Conservation (phyloP, 2,797 vertebrate genomes). For the Coregonus sp. region DNA sequence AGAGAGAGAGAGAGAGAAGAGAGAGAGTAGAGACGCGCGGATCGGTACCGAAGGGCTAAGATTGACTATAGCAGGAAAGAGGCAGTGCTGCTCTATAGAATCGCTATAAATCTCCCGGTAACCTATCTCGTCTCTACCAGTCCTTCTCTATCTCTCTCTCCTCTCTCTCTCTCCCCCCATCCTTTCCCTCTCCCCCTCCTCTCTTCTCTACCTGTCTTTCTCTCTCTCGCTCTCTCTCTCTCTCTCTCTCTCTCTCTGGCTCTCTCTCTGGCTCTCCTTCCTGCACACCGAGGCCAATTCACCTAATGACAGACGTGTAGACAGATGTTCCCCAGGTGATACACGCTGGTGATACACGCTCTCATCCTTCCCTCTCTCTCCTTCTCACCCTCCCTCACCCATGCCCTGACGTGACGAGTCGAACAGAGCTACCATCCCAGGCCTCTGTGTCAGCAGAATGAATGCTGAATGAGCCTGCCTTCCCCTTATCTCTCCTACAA, state of each 20-base stretch:
- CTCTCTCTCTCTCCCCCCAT: neutral
- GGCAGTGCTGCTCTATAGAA: no score
- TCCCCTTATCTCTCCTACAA: constrained; percentile 2
- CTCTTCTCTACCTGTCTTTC: neutral
- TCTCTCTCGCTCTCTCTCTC: constrained; percentile 1
- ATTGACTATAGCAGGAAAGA: no score
- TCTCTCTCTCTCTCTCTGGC: neutral
- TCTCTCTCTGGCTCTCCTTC: constrained; percentile 10
- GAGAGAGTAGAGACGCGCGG: no score
- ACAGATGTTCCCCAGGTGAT: constrained; percentile 50
- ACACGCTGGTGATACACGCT: constrained; percentile 26
- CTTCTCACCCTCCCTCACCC: neutral
- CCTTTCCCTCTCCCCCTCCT: neutral
- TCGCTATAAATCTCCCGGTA: no score
- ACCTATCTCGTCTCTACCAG: no score
- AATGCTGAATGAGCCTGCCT: neutral
- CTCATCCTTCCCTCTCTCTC: no score
- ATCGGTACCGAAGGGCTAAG: no score
- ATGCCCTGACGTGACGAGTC: constrained; percentile 2
- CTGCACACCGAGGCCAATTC: constrained; percentile 37
- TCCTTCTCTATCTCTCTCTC: neutral
- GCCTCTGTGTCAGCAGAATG: constrained; percentile 33
- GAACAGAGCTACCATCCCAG: constrained; percentile 22
- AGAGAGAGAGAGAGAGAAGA: no score
- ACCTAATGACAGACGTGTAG: constrained; percentile 44